Conservation (phyloP, 1,140 invertebrate species). For the Cydia strobilella region DNA sequence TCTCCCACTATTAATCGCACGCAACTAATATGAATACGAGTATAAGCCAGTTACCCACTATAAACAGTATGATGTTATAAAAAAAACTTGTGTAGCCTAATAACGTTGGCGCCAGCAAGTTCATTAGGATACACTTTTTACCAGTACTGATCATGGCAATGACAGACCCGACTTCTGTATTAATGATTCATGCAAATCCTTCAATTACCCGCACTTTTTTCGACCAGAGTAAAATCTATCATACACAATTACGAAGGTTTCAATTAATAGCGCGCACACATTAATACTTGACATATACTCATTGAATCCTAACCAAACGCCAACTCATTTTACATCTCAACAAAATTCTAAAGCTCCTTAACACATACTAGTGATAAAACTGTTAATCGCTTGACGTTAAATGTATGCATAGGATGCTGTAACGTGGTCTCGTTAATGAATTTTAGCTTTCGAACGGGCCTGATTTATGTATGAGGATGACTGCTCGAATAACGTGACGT, state of each 20-base stretch:
- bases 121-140: background rate
- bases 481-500: slow-evolving; percentile 21
- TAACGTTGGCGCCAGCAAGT: background rate
- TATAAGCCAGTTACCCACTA: background rate
- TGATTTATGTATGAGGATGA: slow-evolving; percentile 20
- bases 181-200: slow-evolving; percentile 6
- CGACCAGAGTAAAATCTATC: slow-evolving; percentile 7
- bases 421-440: slow-evolving; percentile 5
- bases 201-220: background rate
- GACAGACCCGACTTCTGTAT: background rate
- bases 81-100: background rate
- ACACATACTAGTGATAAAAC: background rate
- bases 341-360: background rate
- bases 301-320: slow-evolving; percentile 9
- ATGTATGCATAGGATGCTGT: background rate
- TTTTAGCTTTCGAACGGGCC: slow-evolving; percentile 22
- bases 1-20: no score
- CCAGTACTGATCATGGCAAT: background rate
- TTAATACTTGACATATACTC: slow-evolving; percentile 17
- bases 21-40: no score
- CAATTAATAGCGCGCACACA: slow-evolving; percentile 6
- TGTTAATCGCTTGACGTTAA: background rate
- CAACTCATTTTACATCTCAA: background rate
- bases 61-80: background rate
- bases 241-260: slow-evolving; percentile 21